phyloP scores from a whole-genome alignment of 2,888 invertebrate species.

The Polydrusus pterygomalis region DNA sequence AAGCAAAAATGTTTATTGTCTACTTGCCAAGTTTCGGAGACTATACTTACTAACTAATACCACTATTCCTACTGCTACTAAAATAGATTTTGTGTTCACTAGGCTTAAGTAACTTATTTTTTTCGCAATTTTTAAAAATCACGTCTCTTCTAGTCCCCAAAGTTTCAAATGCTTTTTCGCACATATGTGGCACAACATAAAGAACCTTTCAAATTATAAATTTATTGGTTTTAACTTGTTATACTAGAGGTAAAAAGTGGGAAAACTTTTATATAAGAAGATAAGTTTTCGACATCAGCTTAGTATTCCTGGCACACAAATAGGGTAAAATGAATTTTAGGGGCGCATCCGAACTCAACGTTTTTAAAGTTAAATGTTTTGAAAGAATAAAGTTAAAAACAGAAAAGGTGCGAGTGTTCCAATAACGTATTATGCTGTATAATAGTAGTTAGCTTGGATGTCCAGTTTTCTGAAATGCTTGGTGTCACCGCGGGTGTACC shows the following conservation, averaged over 20 bases:
- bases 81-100: too few relatives aligned
- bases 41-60: too few relatives aligned
- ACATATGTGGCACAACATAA: conserved; percentile 2
- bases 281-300: conserved; percentile 38
- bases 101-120: background rate
- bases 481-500: too few relatives aligned
- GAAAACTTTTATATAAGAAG: conserved; percentile 37
- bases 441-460: too few relatives aligned
- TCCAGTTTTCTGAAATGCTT: too few relatives aligned
- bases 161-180: background rate
- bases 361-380: background rate
- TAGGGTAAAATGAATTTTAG: conserved; percentile 24
- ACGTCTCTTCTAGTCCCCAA: background rate
- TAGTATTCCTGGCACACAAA: conserved; percentile 34
- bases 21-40: too few relatives aligned
- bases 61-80: too few relatives aligned
- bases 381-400: too few relatives aligned
- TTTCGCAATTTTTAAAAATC: background rate
- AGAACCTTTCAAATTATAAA: conserved; percentile 29
- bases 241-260: conserved; percentile 27
- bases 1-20: too few relatives aligned
- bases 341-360: conserved; percentile 12
- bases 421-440: too few relatives aligned
- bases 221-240: conserved; percentile 31
- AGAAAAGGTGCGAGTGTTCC: too few relatives aligned